A percentile compares a stretch with the other conserved stretches of the same genome.
Conservation (phyloP, 37 sponge, comb jelly and placozoan species). For the Oscarella lobularis region DNA sequence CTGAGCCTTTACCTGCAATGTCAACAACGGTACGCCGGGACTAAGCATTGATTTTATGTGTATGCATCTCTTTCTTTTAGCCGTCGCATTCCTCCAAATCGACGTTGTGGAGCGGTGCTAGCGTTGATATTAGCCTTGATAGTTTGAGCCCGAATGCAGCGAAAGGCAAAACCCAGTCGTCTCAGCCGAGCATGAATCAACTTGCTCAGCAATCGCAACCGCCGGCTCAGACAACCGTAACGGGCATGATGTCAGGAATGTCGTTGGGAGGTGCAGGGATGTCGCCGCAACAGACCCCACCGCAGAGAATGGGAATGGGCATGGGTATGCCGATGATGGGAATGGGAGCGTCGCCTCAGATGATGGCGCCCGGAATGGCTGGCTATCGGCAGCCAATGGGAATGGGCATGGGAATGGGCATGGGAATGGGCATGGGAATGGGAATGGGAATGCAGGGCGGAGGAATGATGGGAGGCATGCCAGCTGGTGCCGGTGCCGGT, state of each 20-base stretch:
- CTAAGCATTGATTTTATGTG: too few species aligned
- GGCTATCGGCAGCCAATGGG: not conserved
- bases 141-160: slow-evolving; percentile 18
- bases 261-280: not conserved
- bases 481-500: not conserved
- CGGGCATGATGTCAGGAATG: too few species aligned
- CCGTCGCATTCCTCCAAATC: not conserved
- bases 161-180: not conserved
- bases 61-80: not conserved
- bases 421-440: slow-evolving; percentile 52
- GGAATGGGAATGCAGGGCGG: slow-evolving; percentile 24
- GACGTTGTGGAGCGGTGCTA: slow-evolving; percentile 27
- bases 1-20: too few species aligned
- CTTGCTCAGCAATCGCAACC: slow-evolving; percentile 20
- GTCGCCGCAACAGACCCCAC: slow-evolving; percentile 4
- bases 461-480: not conserved
- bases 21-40: too few species aligned
- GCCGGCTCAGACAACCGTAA: not conserved
- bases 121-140: slow-evolving; percentile 63
- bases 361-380: too few species aligned
- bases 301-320: slow-evolving; percentile 20
- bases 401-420: slow-evolving; percentile 13
- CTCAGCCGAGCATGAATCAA: slow-evolving; percentile 54
- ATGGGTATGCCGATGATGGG: not conserved
- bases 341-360: not conserved